Evolutionary conservation across 2,113 vertebrate species (phyloP).

Genomic region (Ginglymostoma cirratum): DNA sequence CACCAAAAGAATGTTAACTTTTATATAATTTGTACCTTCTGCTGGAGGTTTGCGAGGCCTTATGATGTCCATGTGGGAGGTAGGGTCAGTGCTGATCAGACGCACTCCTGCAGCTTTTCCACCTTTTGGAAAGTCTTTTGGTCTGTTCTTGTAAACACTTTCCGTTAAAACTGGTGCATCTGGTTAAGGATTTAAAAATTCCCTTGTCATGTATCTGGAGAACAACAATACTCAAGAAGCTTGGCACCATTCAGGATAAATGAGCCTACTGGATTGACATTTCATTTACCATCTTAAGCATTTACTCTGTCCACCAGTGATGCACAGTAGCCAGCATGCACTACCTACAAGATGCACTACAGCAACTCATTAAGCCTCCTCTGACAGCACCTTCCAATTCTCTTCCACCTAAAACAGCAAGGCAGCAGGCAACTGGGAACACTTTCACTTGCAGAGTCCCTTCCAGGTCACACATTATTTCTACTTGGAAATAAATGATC

Average conservation of each 20-base stretch:
- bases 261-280: neutral
- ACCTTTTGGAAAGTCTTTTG: conserved; percentile 44
- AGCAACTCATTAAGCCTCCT: neutral
- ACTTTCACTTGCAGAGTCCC: too few relatives aligned
- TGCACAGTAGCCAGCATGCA: neutral
- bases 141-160: conserved; percentile 49
- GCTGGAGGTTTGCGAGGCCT: conserved; percentile 42
- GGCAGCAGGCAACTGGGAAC: too few relatives aligned
- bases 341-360: neutral
- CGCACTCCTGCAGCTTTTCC: conserved; percentile 48
- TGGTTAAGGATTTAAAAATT: conserved; percentile 54
- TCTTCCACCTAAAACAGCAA: neutral
- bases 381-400: neutral
- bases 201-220: neutral
- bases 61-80: conserved; percentile 40
- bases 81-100: conserved; percentile 44
- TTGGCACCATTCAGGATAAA: neutral
- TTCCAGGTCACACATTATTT: neutral
- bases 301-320: neutral
- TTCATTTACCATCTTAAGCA: neutral
- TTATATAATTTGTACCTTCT: conserved; percentile 35
- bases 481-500: neutral
- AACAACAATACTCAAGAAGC: neutral
- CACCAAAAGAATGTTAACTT: neutral
- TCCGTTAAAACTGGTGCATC: conserved; percentile 60